Base-by-base conservation (phyloP, 1,140 invertebrate genomes). In the Aphis gossypii region DNA sequence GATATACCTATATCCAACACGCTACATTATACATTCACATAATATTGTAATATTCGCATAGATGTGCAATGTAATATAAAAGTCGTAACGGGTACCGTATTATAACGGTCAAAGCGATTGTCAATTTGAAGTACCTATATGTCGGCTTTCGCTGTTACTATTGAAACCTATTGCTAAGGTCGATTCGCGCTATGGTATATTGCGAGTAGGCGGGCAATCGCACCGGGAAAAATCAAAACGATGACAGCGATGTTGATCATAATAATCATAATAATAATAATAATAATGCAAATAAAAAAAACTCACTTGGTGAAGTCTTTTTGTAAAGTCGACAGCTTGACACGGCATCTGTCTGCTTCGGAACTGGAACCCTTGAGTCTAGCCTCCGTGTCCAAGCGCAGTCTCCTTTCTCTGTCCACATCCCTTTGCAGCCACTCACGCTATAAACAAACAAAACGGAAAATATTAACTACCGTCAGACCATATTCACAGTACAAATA, bases 391-490 rank as follows among this genome's bases (percentile, higher is more conserved):
- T 96, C 96, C 95, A 96, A 95, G 94, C 96, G 96, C 94, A 96
- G 95, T 94, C 96, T 95, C 82, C 96, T 95, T 95, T 96, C 96
- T 93, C 96, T 95, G 95, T 96, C 96, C 95, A 96, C 96, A 96
- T 96, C 96, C 95, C 96, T 96, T 95, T 96, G 96, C 92, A 96
- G 95, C 94, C 96, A 95, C 95, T 96, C 96, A 94, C 96, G 96
- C 96, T 96, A 95, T 8, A 96, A 92, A 48, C 54, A 14, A 76
- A 76, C 38, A 18, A 91, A 76, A 54, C 30, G 18, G 2, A 90
- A 38, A 48, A 44, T n/a, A n/a, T 76, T 76, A 76, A n/a, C 30
- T n/a, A n/a, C 18, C 14, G n/a, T 76, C 60, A 2, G 14, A n/a
- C 1, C 11, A n/a, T 68, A 21, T 51, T 51, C 60, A 76, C 11